Percentiles rank a stretch among this genome's conserved stretches.
Evolutionary conservation across 2,888 invertebrate species (phyloP).

Genomic region (Tiliacea aurago): DNA sequence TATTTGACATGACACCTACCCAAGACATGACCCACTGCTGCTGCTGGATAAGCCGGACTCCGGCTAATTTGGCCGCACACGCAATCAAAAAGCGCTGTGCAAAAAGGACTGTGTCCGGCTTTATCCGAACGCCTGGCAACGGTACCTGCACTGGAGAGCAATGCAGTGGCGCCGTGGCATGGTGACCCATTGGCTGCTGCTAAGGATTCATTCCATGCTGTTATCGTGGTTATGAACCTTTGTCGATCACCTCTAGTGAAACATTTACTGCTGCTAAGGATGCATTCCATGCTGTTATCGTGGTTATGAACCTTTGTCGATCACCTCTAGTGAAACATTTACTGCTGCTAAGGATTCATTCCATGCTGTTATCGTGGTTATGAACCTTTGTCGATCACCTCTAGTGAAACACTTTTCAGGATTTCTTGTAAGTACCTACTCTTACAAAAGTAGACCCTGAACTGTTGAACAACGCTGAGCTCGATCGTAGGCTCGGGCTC

Average conservation of each 20-base stretch:
- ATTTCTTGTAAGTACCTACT: neutral
- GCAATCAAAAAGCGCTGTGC: too few species aligned
- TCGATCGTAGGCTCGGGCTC: neutral
- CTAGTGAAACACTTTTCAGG: neutral
- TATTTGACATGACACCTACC: too few species aligned
- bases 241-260: neutral
- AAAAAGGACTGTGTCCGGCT: too few species aligned
- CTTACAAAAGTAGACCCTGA: neutral
- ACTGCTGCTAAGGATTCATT: neutral
- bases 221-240: neutral
- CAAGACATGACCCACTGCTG: too few species aligned
- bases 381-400: neutral
- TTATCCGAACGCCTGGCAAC: too few species aligned
- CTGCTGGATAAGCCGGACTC: too few species aligned
- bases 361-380: neutral
- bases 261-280: neutral
- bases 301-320: neutral
- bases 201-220: neutral
- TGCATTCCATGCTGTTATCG: neutral
- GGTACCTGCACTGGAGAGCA: conserved; percentile 25
- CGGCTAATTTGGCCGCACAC: too few species aligned
- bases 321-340: conserved; percentile 8
- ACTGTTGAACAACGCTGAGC: too few species aligned
- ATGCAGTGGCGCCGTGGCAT: neutral
- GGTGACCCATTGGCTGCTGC: conserved; percentile 33